Evolutionary conservation across 2,113 vertebrate species (phyloP), one percentile per base, ranked within the genome.

Genomic region (Otis tarda): DNA sequence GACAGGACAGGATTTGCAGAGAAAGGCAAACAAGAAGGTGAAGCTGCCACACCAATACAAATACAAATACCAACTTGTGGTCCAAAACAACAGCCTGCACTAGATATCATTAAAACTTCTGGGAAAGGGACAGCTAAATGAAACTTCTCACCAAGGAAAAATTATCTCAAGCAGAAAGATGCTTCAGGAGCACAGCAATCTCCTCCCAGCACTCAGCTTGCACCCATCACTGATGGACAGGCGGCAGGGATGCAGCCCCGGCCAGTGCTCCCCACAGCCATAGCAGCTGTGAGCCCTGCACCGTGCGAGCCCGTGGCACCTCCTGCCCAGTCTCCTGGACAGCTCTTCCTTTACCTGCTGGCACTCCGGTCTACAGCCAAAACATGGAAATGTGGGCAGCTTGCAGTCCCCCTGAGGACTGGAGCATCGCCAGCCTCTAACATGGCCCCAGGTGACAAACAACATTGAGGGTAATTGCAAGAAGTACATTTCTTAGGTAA

Each of bases 321-420:
- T 91, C 55, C 45, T 77, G 11, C 14, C 28, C 1, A 0, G 14
- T 60, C 19, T 21, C 12, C 3, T 16, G 15, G 25, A 25, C 28
- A 76, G 20, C 30, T 64, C 45, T 64, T 35, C 31, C 67, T 76
- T 87, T 43, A 64, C 25, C 23, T 60, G 22, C 35, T 47, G 50
- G n/a, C 28, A 60, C 6, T 10, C 22, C 3, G 0, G 7, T 27
- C 35, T 69, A 27, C 64, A 33, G n/a, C 5, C 5, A 0, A 49
- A 76, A 69, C 27, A 43, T 5, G 24, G 50, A 87, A 69, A 33
- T 2, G 2, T 1, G 4, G 43, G 18, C 3, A 3, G 11, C 37
- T 63, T 2, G 1, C 1, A 0, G 52, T 14, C 3, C 12, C 5
- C 13, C 7, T 1, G 0, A 59, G 28, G 39, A 63, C 43, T 33